phyloP scores from a whole-genome alignment of 2,888 invertebrate species.

The Antheraea yamamai region DNA sequence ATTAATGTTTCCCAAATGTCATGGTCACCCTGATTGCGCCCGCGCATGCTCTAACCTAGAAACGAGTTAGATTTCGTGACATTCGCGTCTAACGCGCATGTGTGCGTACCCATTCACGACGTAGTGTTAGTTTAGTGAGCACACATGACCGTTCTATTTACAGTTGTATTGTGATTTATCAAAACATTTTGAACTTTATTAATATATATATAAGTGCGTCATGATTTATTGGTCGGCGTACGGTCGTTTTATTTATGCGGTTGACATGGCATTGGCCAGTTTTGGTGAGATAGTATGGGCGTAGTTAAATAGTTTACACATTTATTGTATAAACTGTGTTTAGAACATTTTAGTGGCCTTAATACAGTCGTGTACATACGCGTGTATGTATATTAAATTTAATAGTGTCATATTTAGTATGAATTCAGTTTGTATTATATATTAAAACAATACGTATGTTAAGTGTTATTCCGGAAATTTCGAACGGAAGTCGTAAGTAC shows the following conservation, averaged over 20 bases:
- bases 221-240: slow-evolving; percentile 30
- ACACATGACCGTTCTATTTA: slow-evolving; percentile 42
- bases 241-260: slow-evolving; percentile 37
- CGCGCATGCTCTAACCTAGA: slow-evolving; percentile 78
- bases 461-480: background rate
- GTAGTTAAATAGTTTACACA: slow-evolving; percentile 10
- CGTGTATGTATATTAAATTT: background rate
- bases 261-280: slow-evolving; percentile 76
- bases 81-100: slow-evolving; percentile 48
- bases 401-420: background rate
- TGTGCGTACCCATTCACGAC: slow-evolving; percentile 59
- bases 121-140: slow-evolving; percentile 51
- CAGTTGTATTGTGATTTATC: slow-evolving; percentile 26
- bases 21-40: slow-evolving; percentile 60
- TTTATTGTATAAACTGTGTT: slow-evolving; percentile 14
- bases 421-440: background rate
- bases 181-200: slow-evolving; percentile 37
- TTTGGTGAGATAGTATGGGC: slow-evolving; percentile 76
- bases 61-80: slow-evolving; percentile 79
- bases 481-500: background rate
- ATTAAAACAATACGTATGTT: background rate
- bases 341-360: slow-evolving; percentile 19
- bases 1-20: slow-evolving; percentile 18
- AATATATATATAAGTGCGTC: slow-evolving; percentile 27
- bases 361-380: background rate